Conservation (phyloP, 2,888 invertebrate genomes). For the Sinodicranocentrus sp. region DNA sequence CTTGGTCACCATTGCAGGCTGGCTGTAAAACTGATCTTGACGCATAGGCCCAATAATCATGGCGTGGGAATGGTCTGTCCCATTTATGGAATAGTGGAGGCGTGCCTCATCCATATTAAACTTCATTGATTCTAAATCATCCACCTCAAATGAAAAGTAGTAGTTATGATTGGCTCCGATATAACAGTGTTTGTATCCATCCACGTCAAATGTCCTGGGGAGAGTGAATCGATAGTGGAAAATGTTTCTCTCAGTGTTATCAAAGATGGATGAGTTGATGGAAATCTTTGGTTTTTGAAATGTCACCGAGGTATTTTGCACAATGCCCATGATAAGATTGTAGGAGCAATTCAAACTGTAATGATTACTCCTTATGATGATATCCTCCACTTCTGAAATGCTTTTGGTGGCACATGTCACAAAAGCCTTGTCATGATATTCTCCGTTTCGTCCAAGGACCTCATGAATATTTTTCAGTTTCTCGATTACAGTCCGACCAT, state of each 20-base stretch:
- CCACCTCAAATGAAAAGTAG: constrained; percentile 9
- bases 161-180: neutral
- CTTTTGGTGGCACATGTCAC: neutral
- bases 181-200: no score
- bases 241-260: neutral
- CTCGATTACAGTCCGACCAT: no score
- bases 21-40: constrained; percentile 24
- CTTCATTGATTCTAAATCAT: neutral
- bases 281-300: no score
- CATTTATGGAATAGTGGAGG: neutral
- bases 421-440: neutral
- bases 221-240: constrained; percentile 17
- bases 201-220: constrained; percentile 22
- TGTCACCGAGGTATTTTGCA: neutral
- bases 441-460: no score
- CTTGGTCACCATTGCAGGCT: constrained; percentile 32
- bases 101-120: neutral
- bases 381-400: neutral
- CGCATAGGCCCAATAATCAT: neutral
- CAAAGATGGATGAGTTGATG: neutral
- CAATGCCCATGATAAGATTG: neutral
- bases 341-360: neutral
- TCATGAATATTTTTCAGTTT: no score
- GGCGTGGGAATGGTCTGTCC: neutral
- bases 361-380: neutral